Evolutionary conservation across 2,797 vertebrate genomes (phyloP).

Genomic region (Austrolebias charrua): DNA sequence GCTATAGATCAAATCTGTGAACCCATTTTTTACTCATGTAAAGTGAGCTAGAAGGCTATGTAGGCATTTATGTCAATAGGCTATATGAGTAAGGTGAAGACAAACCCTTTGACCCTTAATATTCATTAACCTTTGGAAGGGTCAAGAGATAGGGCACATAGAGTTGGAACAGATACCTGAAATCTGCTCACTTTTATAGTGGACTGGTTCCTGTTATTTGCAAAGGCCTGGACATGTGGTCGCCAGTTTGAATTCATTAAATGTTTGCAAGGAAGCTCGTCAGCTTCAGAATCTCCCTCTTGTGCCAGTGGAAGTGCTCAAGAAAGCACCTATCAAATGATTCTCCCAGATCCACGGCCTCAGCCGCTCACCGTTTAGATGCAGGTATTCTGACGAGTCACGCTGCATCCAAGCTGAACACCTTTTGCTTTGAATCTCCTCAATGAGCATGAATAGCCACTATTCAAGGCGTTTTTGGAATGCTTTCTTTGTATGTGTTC

Average conservation of each 20-base stretch:
- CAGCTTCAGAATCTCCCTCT: constrained; percentile 22
- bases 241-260: constrained; percentile 21
- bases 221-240: constrained; percentile 5
- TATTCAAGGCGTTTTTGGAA: constrained; percentile 70
- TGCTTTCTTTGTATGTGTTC: constrained; percentile 78
- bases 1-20: not conserved
- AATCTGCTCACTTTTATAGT: constrained; percentile 24
- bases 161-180: constrained; percentile 14
- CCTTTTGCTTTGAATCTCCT: constrained; percentile 48
- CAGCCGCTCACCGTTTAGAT: constrained; percentile 1
- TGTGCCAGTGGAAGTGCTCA: constrained; percentile 37
- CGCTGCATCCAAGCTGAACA: constrained; percentile 14
- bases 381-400: constrained; percentile 65
- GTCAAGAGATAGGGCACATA: constrained; percentile 27
- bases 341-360: constrained; percentile 21
- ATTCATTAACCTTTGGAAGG: constrained; percentile 38
- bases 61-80: not conserved
- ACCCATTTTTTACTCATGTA: not conserved
- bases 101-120: constrained; percentile 30
- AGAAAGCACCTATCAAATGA: constrained; percentile 39
- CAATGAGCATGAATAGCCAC: constrained; percentile 71
- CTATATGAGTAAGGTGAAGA: constrained; percentile 16
- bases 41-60: not conserved
- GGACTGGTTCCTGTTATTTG: constrained; percentile 14
- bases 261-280: constrained; percentile 18